Percentiles rank a stretch among this genome's conserved stretches.
phyloP scores from a whole-genome alignment of 2,888 invertebrate species.

The Acanthococcus lagerstroemiae region DNA sequence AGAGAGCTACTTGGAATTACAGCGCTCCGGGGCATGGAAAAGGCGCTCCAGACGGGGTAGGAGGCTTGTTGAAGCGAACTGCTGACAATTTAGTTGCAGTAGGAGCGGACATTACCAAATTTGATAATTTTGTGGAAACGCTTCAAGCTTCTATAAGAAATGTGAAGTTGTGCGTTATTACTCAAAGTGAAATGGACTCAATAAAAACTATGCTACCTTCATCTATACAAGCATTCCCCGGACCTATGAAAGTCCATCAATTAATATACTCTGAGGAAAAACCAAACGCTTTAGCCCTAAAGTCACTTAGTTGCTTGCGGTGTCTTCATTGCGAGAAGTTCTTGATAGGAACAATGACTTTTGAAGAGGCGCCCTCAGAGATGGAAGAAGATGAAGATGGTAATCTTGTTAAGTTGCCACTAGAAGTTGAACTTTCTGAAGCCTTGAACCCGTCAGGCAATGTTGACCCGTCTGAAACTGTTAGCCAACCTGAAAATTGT shows the following conservation, averaged over 20 bases:
- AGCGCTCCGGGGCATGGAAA: slow-evolving; percentile 40
- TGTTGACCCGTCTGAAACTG: too few species aligned
- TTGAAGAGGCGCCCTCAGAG: too few species aligned
- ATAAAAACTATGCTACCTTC: not conserved
- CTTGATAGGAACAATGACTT: not conserved
- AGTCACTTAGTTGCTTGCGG: not conserved
- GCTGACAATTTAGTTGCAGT: not conserved
- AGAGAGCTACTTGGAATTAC: slow-evolving; percentile 38
- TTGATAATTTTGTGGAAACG: not conserved
- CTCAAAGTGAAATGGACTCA: not conserved
- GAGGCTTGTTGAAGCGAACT: slow-evolving; percentile 32
- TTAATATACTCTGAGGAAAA: not conserved
- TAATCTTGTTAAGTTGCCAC: not conserved
- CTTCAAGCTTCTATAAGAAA: not conserved
- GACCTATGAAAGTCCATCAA: not conserved
- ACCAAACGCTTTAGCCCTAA: not conserved
- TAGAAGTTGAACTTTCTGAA: not conserved
- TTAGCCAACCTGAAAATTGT: too few species aligned
- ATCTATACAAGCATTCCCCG: not conserved
- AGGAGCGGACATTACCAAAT: not conserved
- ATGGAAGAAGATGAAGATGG: not conserved
- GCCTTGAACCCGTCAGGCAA: too few species aligned
- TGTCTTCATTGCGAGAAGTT: not conserved
- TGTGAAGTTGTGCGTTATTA: not conserved
- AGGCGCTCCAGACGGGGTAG: slow-evolving; percentile 39